These are phyloP conservation scores for Ceratina australensis DNA, from an alignment of 1,140 invertebrate genomes.

Conservation along the genomic window DNA sequence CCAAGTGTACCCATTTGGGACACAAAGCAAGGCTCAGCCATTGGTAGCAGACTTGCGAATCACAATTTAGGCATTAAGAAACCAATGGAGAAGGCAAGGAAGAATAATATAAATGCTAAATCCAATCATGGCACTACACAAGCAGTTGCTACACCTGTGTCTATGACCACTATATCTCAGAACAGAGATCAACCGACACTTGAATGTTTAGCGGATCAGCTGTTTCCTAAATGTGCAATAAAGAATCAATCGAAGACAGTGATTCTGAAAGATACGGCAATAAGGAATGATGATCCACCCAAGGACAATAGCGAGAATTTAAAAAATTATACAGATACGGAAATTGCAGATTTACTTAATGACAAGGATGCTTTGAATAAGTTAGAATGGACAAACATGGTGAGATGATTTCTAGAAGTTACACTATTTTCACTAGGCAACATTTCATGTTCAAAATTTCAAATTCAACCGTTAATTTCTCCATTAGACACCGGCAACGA, in stretches of 20 bases:
- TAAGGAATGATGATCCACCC: constrained; percentile 70
- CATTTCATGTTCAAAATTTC: no score
- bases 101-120: constrained; percentile 51
- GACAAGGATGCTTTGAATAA: constrained; percentile 50
- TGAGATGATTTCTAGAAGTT: constrained; percentile 25
- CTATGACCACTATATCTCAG: constrained; percentile 34
- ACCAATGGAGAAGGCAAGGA: constrained; percentile 71
- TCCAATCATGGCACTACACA: constrained; percentile 45
- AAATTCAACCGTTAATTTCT: background rate
- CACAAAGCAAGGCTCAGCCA: constrained; percentile 75
- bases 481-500: constrained; percentile 51
- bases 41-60: constrained; percentile 79
- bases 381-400: constrained; percentile 46
- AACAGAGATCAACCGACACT: constrained; percentile 27
- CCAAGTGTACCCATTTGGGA: constrained; percentile 70
- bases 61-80: constrained; percentile 79
- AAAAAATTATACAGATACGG: constrained; percentile 50
- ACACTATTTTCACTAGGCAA: background rate
- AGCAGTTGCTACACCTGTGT: constrained; percentile 13
- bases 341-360: constrained; percentile 35
- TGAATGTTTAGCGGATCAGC: constrained; percentile 63
- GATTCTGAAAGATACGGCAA: constrained; percentile 77
- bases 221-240: constrained; percentile 77
- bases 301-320: constrained; percentile 56
- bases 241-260: constrained; percentile 77